phyloP scores from a whole-genome alignment of 1,140 invertebrate species.

The Ceratina japonica region DNA sequence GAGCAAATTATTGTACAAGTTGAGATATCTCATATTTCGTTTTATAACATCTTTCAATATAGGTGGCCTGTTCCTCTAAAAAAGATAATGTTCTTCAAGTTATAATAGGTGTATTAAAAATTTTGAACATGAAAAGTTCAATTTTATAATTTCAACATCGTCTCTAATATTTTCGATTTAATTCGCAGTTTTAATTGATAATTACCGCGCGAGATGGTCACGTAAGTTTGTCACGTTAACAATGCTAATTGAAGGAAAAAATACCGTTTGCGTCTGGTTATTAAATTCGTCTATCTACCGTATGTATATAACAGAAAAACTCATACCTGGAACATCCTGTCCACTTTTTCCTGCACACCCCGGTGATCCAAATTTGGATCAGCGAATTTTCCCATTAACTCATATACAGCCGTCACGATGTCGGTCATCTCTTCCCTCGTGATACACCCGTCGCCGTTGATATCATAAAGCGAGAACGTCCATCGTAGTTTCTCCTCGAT shows the following conservation, averaged over 20 bases:
- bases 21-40: too few relatives aligned
- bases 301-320: background rate
- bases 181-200: too few relatives aligned
- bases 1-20: background rate
- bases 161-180: too few relatives aligned
- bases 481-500: slow-evolving; percentile 95
- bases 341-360: slow-evolving; percentile 89
- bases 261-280: background rate
- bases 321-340: slow-evolving; percentile 90
- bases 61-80: too few relatives aligned
- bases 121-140: too few relatives aligned
- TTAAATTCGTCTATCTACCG: background rate
- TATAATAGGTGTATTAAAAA: too few relatives aligned
- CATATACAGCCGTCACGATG: slow-evolving; percentile 96
- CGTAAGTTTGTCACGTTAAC: too few relatives aligned
- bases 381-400: slow-evolving; percentile 92
- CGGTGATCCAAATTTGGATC: slow-evolving; percentile 88
- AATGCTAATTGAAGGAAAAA: too few relatives aligned
- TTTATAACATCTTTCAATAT: too few relatives aligned
- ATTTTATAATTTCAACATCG: too few relatives aligned
- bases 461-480: slow-evolving; percentile 97
- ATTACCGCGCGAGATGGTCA: too few relatives aligned
- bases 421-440: slow-evolving; percentile 96
- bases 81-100: too few relatives aligned
- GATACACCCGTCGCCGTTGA: slow-evolving; percentile 96